Evolutionary conservation across 2,888 invertebrate genomes (phyloP), one percentile per base, ranked within the genome.

Genomic region (Hirtodrosophila cameraria): DNA sequence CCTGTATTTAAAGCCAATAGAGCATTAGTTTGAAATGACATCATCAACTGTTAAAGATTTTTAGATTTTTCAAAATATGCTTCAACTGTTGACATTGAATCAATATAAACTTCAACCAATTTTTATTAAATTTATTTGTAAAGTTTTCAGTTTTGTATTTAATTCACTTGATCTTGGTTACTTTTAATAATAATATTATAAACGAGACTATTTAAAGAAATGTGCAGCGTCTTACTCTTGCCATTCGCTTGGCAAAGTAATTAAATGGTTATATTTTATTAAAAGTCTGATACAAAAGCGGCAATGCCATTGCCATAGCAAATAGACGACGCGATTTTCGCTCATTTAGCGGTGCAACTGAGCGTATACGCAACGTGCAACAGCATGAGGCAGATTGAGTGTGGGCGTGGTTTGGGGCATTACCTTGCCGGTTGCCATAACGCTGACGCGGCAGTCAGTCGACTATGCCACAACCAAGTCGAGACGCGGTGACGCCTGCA

Each of bases 291-390:
- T 60, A 71, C 79, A 75, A 75, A 62, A 64, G 81, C 68, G 38
- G 53, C 53, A 66, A 48, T 70, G 54, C 41, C 57, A 80, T 80
- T 77, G 86, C 86, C 81, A 84, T 80, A 81, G 84, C 77, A 86
- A 83, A 81, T 66, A 76, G 78, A 67, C 23, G 46, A 35, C 54
- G 68, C 64, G 70, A 68, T 74, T 70, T 69, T 75, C 83, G 80
- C 75, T 83, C 80, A 78, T 88, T 88, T 88, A 88, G 85, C 67
- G 80, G 87, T 87, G 89, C 86, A 88, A 89, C 87, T 82, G 86
- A 88, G 88, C 88, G 88, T 78, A 83, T 82, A 73, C 87, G 87
- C 83, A 87, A 82, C 74, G 73, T 63, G 78, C 62, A 53, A 41
- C 53, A 42, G 43, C 13, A 30, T 15, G 43, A 48, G 62, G 38